Evolutionary conservation across 2,113 vertebrate genomes (phyloP).

Genomic region (Choloepus hoffmanni): DNA sequence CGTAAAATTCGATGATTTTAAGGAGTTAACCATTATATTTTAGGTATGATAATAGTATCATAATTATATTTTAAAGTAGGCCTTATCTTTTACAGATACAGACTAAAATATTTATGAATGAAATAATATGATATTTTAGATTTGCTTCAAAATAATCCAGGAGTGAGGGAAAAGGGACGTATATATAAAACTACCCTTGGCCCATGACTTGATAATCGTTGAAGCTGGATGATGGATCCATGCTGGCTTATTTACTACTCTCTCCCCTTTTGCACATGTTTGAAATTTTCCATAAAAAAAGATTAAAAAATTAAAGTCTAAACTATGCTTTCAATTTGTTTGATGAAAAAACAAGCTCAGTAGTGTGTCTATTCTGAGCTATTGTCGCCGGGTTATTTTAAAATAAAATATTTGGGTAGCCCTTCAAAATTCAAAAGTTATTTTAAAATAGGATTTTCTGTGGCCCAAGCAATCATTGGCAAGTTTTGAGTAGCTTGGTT

Average conservation of each 20-base stretch:
- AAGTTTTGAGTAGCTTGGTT: slow-evolving; percentile 21
- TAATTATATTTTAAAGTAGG: not conserved
- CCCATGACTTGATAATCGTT: too few species aligned
- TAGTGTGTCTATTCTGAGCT: not conserved
- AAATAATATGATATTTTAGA: not conserved
- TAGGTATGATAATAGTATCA: not conserved
- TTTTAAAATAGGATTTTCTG: slow-evolving; percentile 29
- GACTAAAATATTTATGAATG: not conserved
- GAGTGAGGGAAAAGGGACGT: not conserved
- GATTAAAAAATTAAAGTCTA: not conserved
- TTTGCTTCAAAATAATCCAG: slow-evolving; percentile 24
- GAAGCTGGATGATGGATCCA: not conserved
- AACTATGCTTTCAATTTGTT: slow-evolving; percentile 34
- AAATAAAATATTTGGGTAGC: slow-evolving; percentile 28
- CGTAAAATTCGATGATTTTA: not conserved
- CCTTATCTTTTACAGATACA: not conserved
- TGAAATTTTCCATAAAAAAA: not conserved
- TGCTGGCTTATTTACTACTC: not conserved
- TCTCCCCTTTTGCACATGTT: not conserved
- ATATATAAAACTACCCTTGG: not conserved
- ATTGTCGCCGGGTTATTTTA: not conserved
- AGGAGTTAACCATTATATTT: not conserved
- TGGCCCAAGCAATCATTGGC: not conserved
- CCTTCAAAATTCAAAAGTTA: slow-evolving; percentile 32
- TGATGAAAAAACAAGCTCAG: not conserved